phyloP scores from a whole-genome alignment of 2,797 vertebrate species.

The Pseudochirops cupreus region DNA sequence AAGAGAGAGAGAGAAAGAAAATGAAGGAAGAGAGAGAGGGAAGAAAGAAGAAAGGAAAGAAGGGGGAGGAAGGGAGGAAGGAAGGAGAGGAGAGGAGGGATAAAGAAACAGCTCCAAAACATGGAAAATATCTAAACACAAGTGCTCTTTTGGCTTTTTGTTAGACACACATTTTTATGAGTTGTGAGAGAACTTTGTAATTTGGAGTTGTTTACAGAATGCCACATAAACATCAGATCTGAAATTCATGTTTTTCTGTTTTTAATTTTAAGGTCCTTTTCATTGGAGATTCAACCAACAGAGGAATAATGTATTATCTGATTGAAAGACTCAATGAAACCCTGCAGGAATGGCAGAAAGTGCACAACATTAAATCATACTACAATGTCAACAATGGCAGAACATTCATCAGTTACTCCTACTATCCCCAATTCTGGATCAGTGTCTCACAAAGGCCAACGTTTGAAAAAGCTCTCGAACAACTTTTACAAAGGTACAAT shows the following conservation, averaged over 20 bases:
- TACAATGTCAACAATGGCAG: constrained; percentile 90
- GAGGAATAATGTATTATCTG: constrained; percentile 98
- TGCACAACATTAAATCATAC: constrained; percentile 92
- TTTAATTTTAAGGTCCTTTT: constrained; percentile 91
- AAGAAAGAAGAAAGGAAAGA: background rate
- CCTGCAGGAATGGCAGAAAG: constrained; percentile 94
- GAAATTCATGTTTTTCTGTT: constrained; percentile 54
- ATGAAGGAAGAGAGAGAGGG: constrained; percentile 11
- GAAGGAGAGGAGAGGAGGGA: background rate
- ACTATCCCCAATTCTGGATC: constrained; percentile 98
- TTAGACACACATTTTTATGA: background rate
- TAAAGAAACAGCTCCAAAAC: background rate
- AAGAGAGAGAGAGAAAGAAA: background rate
- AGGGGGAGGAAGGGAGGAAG: background rate
- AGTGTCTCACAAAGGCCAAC: constrained; percentile 88
- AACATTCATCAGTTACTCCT: constrained; percentile 93
- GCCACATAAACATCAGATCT: constrained; percentile 6
- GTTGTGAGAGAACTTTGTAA: constrained; percentile 21
- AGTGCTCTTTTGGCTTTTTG: background rate
- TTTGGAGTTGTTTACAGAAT: constrained; percentile 14
- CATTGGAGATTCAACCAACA: constrained; percentile 97
- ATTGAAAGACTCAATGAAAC: constrained; percentile 94
- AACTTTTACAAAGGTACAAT: constrained; percentile 92
- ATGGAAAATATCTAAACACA: background rate
- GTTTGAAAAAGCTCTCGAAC: constrained; percentile 92